phyloP scores from a whole-genome alignment of 37 sponge, comb jelly and placozoan genomes.

The Amphimedon queenslandica region DNA sequence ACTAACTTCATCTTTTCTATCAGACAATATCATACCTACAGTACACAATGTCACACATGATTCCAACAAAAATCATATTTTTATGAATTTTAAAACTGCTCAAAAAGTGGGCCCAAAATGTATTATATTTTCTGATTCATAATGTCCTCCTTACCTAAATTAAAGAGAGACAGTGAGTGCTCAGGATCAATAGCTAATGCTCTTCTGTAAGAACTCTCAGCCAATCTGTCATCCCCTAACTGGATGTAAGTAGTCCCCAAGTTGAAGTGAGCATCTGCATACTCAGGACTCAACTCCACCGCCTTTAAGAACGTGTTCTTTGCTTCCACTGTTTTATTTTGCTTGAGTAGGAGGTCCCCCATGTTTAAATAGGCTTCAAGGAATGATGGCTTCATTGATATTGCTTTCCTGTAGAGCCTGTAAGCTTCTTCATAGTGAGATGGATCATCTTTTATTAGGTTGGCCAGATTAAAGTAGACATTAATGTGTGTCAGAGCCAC shows the following conservation, averaged over 20 bases:
- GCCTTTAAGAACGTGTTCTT: slow-evolving; percentile 24
- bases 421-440: slow-evolving; percentile 64
- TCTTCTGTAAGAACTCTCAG: slow-evolving; percentile 31
- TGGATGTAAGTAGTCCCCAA: slow-evolving; percentile 37
- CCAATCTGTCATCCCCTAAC: slow-evolving; percentile 12
- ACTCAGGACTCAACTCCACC: slow-evolving; percentile 9
- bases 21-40: not conserved
- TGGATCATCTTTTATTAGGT: slow-evolving; percentile 54
- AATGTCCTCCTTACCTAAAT: too few relatives aligned
- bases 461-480: slow-evolving; percentile 84
- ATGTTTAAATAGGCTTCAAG: slow-evolving; percentile 29
- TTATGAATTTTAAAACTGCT: too few relatives aligned
- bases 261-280: slow-evolving; percentile 46
- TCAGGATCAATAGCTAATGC: not conserved
- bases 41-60: too few relatives aligned
- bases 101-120: too few relatives aligned
- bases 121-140: too few relatives aligned
- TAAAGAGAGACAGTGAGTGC: slow-evolving; percentile 9
- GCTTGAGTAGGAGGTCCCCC: slow-evolving; percentile 52
- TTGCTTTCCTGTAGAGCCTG: slow-evolving; percentile 49
- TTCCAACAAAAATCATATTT: too few relatives aligned
- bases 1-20: not conserved
- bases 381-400: slow-evolving; percentile 52
- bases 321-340: slow-evolving; percentile 37
- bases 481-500: slow-evolving; percentile 79